These are phyloP conservation scores for Brachionus asplanchnoidis DNA, from an alignment of 1,140 invertebrate species.

Conservation along the genomic window DNA sequence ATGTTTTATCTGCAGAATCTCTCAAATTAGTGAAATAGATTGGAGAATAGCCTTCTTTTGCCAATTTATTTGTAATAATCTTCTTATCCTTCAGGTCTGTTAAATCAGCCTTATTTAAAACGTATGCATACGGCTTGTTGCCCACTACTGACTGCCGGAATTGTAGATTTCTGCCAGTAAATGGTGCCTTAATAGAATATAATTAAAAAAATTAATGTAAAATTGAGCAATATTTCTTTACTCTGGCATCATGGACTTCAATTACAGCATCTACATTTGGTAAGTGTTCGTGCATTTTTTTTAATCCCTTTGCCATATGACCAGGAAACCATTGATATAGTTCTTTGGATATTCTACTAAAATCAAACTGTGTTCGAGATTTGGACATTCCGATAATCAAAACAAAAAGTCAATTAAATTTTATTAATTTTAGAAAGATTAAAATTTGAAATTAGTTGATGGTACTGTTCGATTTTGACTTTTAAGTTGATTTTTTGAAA, in stretches of 20 bases:
- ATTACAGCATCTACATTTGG: conserved; percentile 36
- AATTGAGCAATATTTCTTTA: background rate
- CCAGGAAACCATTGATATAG: conserved; percentile 42
- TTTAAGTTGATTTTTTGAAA: no score
- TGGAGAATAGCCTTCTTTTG: conserved; percentile 34
- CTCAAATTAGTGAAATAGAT: conserved; percentile 12
- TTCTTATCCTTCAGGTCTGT: background rate
- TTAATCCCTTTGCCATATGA: conserved; percentile 41
- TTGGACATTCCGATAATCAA: background rate
- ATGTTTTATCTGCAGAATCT: conserved; percentile 24
- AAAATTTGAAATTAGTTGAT: no score
- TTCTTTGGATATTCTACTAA: conserved; percentile 28
- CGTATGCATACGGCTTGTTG: conserved; percentile 18
- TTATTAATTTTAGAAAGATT: no score
- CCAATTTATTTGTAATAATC: background rate
- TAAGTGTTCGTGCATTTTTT: conserved; percentile 35
- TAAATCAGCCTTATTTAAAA: conserved; percentile 39
- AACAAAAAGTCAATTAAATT: no score
- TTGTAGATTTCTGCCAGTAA: conserved; percentile 11
- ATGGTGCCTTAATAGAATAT: background rate
- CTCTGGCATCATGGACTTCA: conserved; percentile 41
- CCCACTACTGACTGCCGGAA: background rate
- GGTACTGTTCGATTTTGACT: no score
- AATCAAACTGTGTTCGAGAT: conserved; percentile 13
- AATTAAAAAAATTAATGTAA: background rate